Conservation (phyloP, 2,888 invertebrate species). For the Zaprionus obscuricornis region DNA sequence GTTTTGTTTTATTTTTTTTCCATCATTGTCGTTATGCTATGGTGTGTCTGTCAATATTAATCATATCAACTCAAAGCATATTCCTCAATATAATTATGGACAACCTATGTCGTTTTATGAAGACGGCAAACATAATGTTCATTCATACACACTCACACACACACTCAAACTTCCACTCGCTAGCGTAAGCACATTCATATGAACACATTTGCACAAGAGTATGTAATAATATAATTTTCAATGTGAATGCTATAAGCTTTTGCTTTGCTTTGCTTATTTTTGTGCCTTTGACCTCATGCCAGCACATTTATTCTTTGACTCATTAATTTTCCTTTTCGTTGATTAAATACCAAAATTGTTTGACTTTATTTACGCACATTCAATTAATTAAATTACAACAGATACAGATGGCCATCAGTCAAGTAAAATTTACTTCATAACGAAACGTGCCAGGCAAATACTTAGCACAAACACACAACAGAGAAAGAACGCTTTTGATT, state of each 20-base stretch:
- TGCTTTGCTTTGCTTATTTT: background rate
- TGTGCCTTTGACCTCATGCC: conserved; percentile 7
- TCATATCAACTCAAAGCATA: too few species aligned
- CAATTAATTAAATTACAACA: conserved; percentile 69
- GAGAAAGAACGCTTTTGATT: conserved; percentile 35
- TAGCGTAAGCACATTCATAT: conserved; percentile 9
- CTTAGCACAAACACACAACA: conserved; percentile 23
- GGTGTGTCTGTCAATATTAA: too few species aligned
- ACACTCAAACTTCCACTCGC: conserved; percentile 1
- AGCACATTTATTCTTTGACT: conserved; percentile 37
- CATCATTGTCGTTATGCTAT: too few species aligned
- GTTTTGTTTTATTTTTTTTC: too few species aligned
- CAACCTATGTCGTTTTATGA: too few species aligned
- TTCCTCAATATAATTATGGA: too few species aligned
- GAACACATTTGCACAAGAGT: conserved; percentile 4
- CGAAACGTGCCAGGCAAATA: conserved; percentile 19
- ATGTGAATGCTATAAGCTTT: conserved; percentile 45
- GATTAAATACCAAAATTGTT: conserved; percentile 71
- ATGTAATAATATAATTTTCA: conserved; percentile 57
- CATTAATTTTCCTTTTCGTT: conserved; percentile 65
- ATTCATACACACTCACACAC: conserved; percentile 29
- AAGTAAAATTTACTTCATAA: conserved; percentile 16
- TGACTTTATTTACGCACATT: conserved; percentile 60
- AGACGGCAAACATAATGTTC: too few species aligned
- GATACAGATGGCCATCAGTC: conserved; percentile 37